Base-by-base conservation (phyloP, 2,797 vertebrate genomes). In the Pseudotriccus pelzelni region DNA sequence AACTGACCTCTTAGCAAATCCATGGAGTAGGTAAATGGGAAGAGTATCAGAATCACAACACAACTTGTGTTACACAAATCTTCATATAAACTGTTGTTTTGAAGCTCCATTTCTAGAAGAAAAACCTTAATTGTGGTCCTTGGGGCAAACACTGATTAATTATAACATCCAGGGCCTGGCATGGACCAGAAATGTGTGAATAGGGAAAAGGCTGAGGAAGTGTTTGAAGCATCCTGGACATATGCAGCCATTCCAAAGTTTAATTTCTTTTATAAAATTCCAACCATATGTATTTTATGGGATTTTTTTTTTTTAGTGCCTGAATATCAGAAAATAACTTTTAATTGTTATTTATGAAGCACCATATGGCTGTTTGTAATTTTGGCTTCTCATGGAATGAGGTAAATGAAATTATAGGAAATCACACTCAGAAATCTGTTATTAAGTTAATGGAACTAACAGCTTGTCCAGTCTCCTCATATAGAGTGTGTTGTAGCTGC, bases 341-440 rank as follows among this genome's bases (percentile, higher is more conserved):
- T 95, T 97, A 97, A 98, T 98, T 98, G 97, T 98, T 98, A 97
- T 97, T 98, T 98, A 97, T 84, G 96, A 97, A 95, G 89, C 90
- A 89, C 97, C 98, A 98, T 98, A 98, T 98, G 98, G 97, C 89
- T 52, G 88, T 86, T 96, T 97, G 92, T 97, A 96, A 97, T 98
- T 97, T 94, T 97, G 95, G 92, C 96, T 97, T 97, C 97, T 97
- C 46, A 9, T 94, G 84, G 91, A 97, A 95, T 90, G 96, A 97
- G 92, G 93, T 97, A 97, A 97, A 97, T 96, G 76, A 97, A 98
- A 97, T 97, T 98, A 98, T 98, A 97, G 96, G 95, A 97, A 97
- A 97, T 98, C 96, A 97, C 96, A 97, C 97, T 97, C 92, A 95
- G 93, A 97, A 97, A 97, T 97, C 96, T 98, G 87, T 98, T 98